Evolutionary conservation across 2,113 vertebrate species (phyloP), one percentile per base, ranked within the genome.

Genomic region (Psophia crepitans): DNA sequence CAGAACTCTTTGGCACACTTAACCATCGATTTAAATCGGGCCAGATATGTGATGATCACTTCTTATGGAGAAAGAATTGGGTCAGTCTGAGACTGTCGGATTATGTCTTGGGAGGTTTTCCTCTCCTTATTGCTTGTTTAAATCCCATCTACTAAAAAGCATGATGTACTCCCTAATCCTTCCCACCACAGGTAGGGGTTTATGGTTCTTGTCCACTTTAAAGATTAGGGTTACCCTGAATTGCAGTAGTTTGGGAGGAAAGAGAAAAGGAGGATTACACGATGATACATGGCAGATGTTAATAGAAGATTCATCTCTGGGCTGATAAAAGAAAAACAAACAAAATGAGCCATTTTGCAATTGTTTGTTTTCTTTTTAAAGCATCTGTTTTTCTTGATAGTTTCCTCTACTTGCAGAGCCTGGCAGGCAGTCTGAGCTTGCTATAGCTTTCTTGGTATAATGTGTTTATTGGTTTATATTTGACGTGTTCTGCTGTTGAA

Each of bases 71-170:
- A 69, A 83, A 97, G 98, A 98, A 98, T 97, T 98, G 98, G 98
- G 98, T 98, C 98, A 98, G 94, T 90, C 94, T 66, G 97, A 94
- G 96, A 91, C 91, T 60, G 73, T 80, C 57, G 98, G 98, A 98
- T 98, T 98, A 98, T 97, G 96, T 98, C 97, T 98, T 98, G 96
- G 97, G 89, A 98, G 97, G 97, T 96, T 97, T 98, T 96, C 96
- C 97, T 97, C 98, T 98, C 97, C 98, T 98, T 97, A 93, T 91
- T 96, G 96, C 97, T 86, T 80, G 79, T 88, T 96, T 97, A 98
- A 98, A 97, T 97, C 98, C 98, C 84, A 84, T 97, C 97, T 87
- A 90, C 97, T 97, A 93, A 97, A 98, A 97, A 98, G 97, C 97
- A 90, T 95, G 95, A 93, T 81, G 60, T 39, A 69, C 95, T 97